Percentiles rank a stretch among this genome's conserved stretches.
These are phyloP conservation scores for Mythimna impura DNA, from an alignment of 2,888 invertebrate genomes.

Conservation along the genomic window DNA sequence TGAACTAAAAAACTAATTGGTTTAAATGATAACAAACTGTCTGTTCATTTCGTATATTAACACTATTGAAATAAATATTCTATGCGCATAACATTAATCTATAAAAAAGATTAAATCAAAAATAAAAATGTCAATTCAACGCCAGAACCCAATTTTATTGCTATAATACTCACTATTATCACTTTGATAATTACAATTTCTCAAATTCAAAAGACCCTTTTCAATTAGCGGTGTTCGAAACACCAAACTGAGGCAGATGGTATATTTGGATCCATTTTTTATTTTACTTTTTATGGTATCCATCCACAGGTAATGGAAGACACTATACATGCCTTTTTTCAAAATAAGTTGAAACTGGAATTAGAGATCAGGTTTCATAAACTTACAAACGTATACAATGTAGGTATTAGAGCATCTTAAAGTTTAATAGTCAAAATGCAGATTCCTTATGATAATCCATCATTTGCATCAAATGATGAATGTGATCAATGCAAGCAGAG, in stretches of 20 bases:
- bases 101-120: background rate
- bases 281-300: constrained; percentile 69
- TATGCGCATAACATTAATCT: background rate
- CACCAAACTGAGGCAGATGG: constrained; percentile 69
- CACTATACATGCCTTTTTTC: constrained; percentile 25
- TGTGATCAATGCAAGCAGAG: background rate
- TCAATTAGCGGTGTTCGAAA: constrained; percentile 79
- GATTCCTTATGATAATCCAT: too few species aligned
- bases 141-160: constrained; percentile 12
- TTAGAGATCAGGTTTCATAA: too few species aligned
- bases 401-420: too few species aligned
- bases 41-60: background rate
- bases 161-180: constrained; percentile 29
- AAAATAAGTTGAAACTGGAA: too few species aligned
- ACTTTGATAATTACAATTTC: constrained; percentile 60
- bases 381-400: too few species aligned
- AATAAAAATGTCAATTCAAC: constrained; percentile 1
- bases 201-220: constrained; percentile 63
- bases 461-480: too few species aligned
- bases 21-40: constrained; percentile 2
- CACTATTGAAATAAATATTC: too few species aligned
- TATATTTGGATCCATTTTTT: constrained; percentile 62
- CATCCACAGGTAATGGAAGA: constrained; percentile 76
- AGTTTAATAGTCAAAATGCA: too few species aligned
- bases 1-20: constrained; percentile 13